Evolutionary conservation across 2,113 vertebrate genomes (phyloP).

Genomic region (Noturus placidus): DNA sequence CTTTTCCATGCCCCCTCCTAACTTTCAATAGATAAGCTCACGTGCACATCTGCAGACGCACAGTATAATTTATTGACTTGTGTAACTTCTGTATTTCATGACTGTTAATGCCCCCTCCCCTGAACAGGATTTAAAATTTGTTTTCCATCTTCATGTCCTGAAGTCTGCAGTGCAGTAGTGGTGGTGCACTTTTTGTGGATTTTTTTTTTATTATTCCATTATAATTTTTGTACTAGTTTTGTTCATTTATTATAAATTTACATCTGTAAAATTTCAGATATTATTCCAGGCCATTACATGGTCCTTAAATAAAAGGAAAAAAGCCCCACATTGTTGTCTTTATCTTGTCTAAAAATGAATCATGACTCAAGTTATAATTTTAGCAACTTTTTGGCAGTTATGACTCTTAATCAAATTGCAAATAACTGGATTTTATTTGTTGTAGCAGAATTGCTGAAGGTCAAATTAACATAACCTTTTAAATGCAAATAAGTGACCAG

Average conservation of each 20-base stretch:
- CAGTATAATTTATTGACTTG: slow-evolving; percentile 70
- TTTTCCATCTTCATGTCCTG: slow-evolving; percentile 49
- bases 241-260: slow-evolving; percentile 84
- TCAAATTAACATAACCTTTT: too few relatives aligned
- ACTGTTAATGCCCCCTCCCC: slow-evolving; percentile 54
- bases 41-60: slow-evolving; percentile 36
- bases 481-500: not conserved
- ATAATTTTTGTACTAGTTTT: slow-evolving; percentile 89
- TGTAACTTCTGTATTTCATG: slow-evolving; percentile 60
- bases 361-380: too few relatives aligned
- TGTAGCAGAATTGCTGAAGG: not conserved
- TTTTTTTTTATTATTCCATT: slow-evolving; percentile 84
- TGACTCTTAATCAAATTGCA: not conserved
- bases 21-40: slow-evolving; percentile 85
- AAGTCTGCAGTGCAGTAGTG: slow-evolving; percentile 87
- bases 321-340: not conserved
- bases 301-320: slow-evolving; percentile 68
- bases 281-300: slow-evolving; percentile 78
- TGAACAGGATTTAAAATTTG: slow-evolving; percentile 64
- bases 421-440: not conserved
- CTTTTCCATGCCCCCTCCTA: slow-evolving; percentile 89
- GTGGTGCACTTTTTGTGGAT: slow-evolving; percentile 79
- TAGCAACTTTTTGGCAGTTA: not conserved
- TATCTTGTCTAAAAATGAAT: not conserved
- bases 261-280: slow-evolving; percentile 83